Evolutionary conservation across 2,888 invertebrate species (phyloP).

Genomic region (Rutpela maculata): DNA sequence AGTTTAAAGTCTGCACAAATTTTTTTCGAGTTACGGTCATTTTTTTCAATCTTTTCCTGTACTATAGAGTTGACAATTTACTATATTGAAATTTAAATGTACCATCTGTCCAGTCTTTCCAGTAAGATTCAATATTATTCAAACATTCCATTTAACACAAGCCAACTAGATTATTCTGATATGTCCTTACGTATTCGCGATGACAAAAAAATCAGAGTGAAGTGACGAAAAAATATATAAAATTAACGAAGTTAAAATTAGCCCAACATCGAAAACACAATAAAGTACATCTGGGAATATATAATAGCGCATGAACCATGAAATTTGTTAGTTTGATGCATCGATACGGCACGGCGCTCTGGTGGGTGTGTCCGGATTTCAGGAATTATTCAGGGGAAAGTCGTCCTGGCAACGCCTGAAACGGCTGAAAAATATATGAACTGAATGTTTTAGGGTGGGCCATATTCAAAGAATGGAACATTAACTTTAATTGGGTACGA

Average conservation of each 20-base stretch:
- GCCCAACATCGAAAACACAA: background rate
- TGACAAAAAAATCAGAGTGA: too few species aligned
- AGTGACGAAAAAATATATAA: too few species aligned
- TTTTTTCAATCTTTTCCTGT: too few species aligned
- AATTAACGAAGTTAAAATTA: background rate
- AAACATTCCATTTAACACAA: too few species aligned
- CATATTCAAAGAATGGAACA: background rate
- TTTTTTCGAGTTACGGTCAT: too few species aligned
- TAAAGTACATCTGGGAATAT: background rate
- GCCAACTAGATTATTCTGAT: too few species aligned
- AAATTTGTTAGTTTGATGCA: conserved; percentile 29
- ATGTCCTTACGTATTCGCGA: too few species aligned
- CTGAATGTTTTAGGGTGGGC: conserved; percentile 5
- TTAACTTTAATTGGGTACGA: background rate
- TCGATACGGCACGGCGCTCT: background rate
- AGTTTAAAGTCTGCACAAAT: too few species aligned
- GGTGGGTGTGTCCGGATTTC: conserved; percentile 33
- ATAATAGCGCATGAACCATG: background rate
- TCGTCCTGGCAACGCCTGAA: conserved; percentile 32
- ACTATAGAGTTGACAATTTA: too few species aligned
- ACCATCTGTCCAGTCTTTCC: too few species aligned
- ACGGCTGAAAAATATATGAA: conserved; percentile 18
- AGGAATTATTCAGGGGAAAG: conserved; percentile 31
- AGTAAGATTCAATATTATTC: too few species aligned
- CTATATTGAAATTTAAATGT: too few species aligned